Evolutionary conservation across 2,113 vertebrate genomes (phyloP).

Genomic region (Misgurnus mizolepis): DNA sequence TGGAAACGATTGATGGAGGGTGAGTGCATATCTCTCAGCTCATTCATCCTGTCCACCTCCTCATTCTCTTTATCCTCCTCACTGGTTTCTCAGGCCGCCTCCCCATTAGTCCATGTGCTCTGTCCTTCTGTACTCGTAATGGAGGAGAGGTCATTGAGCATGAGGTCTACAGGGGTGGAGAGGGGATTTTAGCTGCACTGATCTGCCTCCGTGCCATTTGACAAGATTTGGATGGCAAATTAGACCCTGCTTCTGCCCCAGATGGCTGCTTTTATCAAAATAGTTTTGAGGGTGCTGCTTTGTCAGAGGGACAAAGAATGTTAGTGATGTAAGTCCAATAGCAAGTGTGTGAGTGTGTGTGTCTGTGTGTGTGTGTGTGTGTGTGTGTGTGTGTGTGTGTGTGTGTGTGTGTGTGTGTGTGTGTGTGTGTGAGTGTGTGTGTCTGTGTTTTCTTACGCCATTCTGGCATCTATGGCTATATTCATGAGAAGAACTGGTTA

Average conservation of each 20-base stretch:
- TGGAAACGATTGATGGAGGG: constrained; percentile 13
- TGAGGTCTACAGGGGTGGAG: not conserved
- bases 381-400: too few species aligned
- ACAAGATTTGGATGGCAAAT: constrained; percentile 55
- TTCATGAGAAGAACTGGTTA: too few species aligned
- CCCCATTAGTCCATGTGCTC: constrained; percentile 32
- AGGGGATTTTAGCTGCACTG: constrained; percentile 27
- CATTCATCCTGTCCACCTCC: constrained; percentile 1
- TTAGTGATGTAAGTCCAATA: not conserved
- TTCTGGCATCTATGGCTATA: too few species aligned
- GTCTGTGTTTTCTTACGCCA: too few species aligned
- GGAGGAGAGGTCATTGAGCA: not conserved
- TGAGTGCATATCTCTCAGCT: constrained; percentile 6
- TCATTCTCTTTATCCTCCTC: constrained; percentile 1
- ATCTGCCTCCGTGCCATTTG: constrained; percentile 50
- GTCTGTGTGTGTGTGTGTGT: not conserved
- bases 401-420: too few species aligned
- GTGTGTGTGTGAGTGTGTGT: not conserved
- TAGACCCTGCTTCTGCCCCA: constrained; percentile 46
- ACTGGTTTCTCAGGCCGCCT: constrained; percentile 1
- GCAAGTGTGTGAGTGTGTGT: not conserved
- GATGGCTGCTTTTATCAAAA: constrained; percentile 51
- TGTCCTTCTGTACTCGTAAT: constrained; percentile 10
- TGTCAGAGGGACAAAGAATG: constrained; percentile 19
- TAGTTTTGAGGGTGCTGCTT: constrained; percentile 40